Conservation (phyloP, 2,797 vertebrate species). For the Poecilia wingei region DNA sequence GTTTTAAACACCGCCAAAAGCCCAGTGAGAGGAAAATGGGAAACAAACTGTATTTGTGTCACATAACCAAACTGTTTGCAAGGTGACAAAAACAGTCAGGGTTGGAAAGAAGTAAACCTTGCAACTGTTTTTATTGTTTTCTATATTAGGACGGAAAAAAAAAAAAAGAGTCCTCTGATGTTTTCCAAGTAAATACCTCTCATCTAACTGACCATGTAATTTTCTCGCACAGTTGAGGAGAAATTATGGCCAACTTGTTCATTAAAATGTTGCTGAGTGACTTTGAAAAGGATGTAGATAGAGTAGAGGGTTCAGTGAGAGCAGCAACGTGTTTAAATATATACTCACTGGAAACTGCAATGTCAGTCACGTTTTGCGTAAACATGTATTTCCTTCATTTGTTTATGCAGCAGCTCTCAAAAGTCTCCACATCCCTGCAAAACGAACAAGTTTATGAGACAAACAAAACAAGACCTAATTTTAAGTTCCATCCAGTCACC, state of each 20-base stretch:
- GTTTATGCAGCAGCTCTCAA: background rate
- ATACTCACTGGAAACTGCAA: background rate
- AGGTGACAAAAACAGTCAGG: conserved; percentile 6
- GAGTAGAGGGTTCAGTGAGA: background rate
- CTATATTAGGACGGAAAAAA: background rate
- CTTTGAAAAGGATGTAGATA: background rate
- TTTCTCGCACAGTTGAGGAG: background rate
- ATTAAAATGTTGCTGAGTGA: background rate
- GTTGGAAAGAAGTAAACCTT: background rate
- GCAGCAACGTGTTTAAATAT: background rate
- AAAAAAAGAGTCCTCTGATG: background rate
- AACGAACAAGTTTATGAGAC: background rate
- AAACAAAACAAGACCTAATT: background rate
- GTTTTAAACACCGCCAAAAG: conserved; percentile 30
- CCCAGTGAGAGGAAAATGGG: conserved; percentile 8
- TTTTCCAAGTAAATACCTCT: background rate
- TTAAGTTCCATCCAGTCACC: background rate
- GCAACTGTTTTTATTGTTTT: background rate
- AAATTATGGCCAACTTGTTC: background rate
- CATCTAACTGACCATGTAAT: background rate
- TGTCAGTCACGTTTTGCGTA: background rate
- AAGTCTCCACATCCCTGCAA: background rate
- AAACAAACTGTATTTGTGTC: conserved; percentile 4
- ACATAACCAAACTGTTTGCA: conserved; percentile 1
- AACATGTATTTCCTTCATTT: background rate